Evolutionary conservation across 1,140 invertebrate genomes (phyloP), one percentile per base, ranked within the genome.

Genomic region (Sinella curviseta): DNA sequence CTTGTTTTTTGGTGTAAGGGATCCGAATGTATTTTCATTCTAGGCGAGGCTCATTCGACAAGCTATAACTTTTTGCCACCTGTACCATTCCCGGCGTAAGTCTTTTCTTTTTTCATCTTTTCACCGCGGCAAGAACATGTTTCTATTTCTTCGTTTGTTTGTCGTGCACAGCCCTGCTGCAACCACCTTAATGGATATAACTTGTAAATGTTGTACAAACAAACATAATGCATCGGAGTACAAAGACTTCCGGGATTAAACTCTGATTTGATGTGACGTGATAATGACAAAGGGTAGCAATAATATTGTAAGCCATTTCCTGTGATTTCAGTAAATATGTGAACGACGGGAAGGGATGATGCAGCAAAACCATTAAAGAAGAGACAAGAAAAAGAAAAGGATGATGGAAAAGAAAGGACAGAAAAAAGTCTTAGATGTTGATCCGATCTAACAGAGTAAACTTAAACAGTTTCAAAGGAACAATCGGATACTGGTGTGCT

Each of bases 221-320:
- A 65, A 16, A 65, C 26, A 12, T 12, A 48, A 48, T 65, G 26
- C 57, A 17, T 33, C 8, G 65, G 65, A 31, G 31, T 70, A 70
- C 65, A 70, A 70, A 70, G 65, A 33, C 65, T 70, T 70, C 65
- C 65, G 65, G 65, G 65, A 70, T 70, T 70, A 31, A 33, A 33
- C 31, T 70, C 12, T 31, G 8, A 70, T 33, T 70, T 12, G 65
- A 30, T 24, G 65, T 70, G 65, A 70, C 65, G 65, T 70, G 65
- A 70, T 70, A 70, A 70, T 70, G 65, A 70, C 65, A 70, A 70
- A 70, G 31, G 28, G 65, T 8, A 8, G 8, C 55, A 60, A 60
- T 60, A 24, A 60, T 60, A 60, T 17, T 60, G 4, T 14, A 30
- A 70, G 65, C 26, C 31, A 70, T 70, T 70, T 70, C 65, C 65